These are phyloP conservation scores for Monochamus saltuarius DNA, from an alignment of 1,140 invertebrate genomes.

Conservation along the genomic window DNA sequence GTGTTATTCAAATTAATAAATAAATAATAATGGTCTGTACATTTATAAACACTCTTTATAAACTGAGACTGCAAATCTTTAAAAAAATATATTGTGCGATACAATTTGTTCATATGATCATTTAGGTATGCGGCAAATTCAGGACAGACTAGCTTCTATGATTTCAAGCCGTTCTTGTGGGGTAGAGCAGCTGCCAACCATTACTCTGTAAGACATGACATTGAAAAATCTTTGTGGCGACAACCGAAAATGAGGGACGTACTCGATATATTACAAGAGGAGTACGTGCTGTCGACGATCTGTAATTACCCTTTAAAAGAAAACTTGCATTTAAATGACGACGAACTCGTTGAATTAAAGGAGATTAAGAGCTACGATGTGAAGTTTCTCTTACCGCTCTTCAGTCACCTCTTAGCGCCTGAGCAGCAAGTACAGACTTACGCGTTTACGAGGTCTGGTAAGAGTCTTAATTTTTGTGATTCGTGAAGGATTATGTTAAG, in stretches of 20 bases:
- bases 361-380: slow-evolving; percentile 65
- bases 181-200: slow-evolving; percentile 73
- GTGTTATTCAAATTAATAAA: no score
- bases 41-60: no score
- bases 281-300: slow-evolving; percentile 66
- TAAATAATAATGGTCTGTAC: no score
- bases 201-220: slow-evolving; percentile 65
- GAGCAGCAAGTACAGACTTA: slow-evolving; percentile 66
- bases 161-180: slow-evolving; percentile 78
- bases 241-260: slow-evolving; percentile 71
- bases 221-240: slow-evolving; percentile 64
- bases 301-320: slow-evolving; percentile 59
- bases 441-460: slow-evolving; percentile 59
- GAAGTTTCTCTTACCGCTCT: slow-evolving; percentile 68
- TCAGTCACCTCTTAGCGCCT: slow-evolving; percentile 64
- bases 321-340: neutral
- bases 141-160: slow-evolving; percentile 52
- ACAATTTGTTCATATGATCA: neutral
- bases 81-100: no score
- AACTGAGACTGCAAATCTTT: neutral
- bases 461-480: no score
- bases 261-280: slow-evolving; percentile 66
- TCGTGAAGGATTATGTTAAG: no score
- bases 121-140: slow-evolving; percentile 40
- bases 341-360: neutral